These are phyloP conservation scores for Chrysina gloriosa DNA, from an alignment of 2,888 invertebrate genomes.

Conservation along the genomic window DNA sequence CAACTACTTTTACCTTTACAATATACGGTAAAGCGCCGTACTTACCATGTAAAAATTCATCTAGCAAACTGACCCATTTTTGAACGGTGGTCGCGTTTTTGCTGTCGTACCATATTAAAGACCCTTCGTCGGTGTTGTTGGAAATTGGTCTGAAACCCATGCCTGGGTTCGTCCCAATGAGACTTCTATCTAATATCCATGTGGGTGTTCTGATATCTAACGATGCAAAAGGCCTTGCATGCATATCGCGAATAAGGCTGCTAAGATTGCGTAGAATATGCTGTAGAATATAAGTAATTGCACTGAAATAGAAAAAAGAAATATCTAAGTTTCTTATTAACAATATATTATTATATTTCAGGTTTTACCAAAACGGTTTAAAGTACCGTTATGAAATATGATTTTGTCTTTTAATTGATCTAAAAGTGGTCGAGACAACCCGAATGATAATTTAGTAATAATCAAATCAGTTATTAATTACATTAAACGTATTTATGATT, in stretches of 20 bases:
- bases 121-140: conserved; percentile 68
- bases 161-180: conserved; percentile 78
- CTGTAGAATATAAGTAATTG: conserved; percentile 86
- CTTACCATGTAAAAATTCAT: conserved; percentile 72
- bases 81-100: conserved; percentile 67
- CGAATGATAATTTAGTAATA: too few species aligned
- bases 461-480: too few species aligned
- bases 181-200: conserved; percentile 79
- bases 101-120: conserved; percentile 71
- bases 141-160: conserved; percentile 75
- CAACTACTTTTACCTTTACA: too few species aligned
- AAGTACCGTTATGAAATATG: too few species aligned
- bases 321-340: not conserved
- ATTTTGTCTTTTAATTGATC: too few species aligned
- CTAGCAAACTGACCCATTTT: conserved; percentile 69
- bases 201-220: conserved; percentile 78
- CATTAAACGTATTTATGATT: too few species aligned
- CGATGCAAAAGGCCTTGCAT: conserved; percentile 84
- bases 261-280: conserved; percentile 87
- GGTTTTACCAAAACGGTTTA: too few species aligned
- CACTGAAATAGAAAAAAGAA: conserved; percentile 70
- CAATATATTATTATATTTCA: not conserved
- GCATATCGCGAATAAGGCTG: conserved; percentile 86
- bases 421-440: too few species aligned
- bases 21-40: too few species aligned